Conservation (phyloP, 2,888 invertebrate species). For the Aphodius granarius region DNA sequence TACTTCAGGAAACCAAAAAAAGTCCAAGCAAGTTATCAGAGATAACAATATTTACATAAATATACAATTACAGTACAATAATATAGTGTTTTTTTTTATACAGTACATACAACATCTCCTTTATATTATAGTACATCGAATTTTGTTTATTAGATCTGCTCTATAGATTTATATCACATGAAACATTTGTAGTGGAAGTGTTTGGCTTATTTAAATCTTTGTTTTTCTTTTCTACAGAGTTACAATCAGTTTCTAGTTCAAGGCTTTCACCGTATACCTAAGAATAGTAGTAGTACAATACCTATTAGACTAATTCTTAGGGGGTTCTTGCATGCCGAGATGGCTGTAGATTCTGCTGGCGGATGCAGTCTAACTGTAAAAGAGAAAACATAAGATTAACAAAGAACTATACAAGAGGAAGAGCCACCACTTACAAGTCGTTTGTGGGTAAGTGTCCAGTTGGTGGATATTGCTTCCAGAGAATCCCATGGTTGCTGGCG, state of each 20-base stretch:
- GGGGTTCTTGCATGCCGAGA: background rate
- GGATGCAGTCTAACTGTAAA: constrained; percentile 21
- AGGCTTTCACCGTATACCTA: constrained; percentile 20
- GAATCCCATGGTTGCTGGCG: constrained; percentile 22
- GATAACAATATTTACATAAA: constrained; percentile 1
- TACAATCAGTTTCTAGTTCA: constrained; percentile 8
- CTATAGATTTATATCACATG: constrained; percentile 31
- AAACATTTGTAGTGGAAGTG: constrained; percentile 34
- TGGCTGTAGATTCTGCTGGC: constrained; percentile 19
- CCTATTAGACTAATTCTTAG: background rate
- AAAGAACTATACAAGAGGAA: too few species aligned
- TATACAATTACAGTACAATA: constrained; percentile 17
- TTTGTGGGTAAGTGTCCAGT: constrained; percentile 31
- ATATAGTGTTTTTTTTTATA: too few species aligned
- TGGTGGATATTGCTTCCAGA: constrained; percentile 21
- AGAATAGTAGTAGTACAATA: constrained; percentile 7
- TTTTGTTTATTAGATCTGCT: constrained; percentile 1
- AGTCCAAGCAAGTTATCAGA: background rate
- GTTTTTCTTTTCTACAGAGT: constrained; percentile 5
- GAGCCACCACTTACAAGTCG: constrained; percentile 39
- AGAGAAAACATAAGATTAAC: background rate
- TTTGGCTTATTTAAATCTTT: constrained; percentile 20
- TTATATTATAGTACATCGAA: constrained; percentile 27
- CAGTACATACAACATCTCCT: constrained; percentile 23
- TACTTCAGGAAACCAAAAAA: background rate